Conservation (phyloP, 2,113 vertebrate species). For the Gambusia affinis region DNA sequence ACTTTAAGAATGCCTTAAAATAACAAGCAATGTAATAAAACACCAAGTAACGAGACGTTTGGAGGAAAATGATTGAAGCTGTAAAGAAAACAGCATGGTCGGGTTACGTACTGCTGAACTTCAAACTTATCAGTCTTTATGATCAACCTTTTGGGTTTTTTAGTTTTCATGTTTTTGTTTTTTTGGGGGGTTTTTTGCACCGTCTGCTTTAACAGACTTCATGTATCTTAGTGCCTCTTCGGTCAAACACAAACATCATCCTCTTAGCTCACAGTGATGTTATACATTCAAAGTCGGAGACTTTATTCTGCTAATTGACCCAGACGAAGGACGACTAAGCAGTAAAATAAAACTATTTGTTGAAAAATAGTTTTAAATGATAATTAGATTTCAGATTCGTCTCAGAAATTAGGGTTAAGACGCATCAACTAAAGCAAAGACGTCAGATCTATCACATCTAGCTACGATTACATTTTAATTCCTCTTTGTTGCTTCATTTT, state of each 20-base stretch:
- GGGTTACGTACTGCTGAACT: constrained; percentile 15
- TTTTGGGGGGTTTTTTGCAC: too few relatives aligned
- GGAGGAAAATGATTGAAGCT: constrained; percentile 10
- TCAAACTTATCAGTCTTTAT: constrained; percentile 10
- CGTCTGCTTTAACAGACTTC: not conserved
- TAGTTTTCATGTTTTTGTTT: constrained; percentile 9
- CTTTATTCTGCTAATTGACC: too few relatives aligned
- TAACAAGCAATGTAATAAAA: constrained; percentile 38
- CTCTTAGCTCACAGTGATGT: not conserved
- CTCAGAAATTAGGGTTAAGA: too few relatives aligned
- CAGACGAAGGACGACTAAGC: too few relatives aligned
- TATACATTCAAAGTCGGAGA: not conserved
- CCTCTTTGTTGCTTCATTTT: not conserved
- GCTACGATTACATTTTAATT: too few relatives aligned
- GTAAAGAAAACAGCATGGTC: constrained; percentile 1
- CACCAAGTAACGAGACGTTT: not conserved
- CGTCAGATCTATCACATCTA: too few relatives aligned
- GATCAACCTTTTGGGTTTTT: constrained; percentile 16
- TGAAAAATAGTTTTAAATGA: not conserved
- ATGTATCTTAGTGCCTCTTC: constrained; percentile 46
- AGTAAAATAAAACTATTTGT: not conserved
- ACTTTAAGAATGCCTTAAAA: constrained; percentile 74
- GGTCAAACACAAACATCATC: not conserved
- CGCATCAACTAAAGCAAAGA: too few relatives aligned
- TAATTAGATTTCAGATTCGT: too few relatives aligned